phyloP scores from a whole-genome alignment of 2,888 invertebrate genomes.

The Chrysomela aeneicollis region DNA sequence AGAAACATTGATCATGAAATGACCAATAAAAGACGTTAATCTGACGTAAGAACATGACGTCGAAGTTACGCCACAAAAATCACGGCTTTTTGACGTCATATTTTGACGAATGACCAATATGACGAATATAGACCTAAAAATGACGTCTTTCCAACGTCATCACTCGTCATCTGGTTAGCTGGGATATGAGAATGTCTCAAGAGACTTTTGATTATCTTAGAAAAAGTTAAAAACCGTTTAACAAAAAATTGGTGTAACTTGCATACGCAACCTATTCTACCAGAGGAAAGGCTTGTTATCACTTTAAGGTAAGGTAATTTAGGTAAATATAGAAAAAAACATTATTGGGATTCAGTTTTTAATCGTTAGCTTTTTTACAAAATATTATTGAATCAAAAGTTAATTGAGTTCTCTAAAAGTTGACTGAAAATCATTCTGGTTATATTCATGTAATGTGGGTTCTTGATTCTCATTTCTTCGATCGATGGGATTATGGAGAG shows the following conservation, averaged over 20 bases:
- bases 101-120: constrained; percentile 15
- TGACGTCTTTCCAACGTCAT: constrained; percentile 10
- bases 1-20: neutral
- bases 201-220: neutral
- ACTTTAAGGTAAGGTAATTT: neutral
- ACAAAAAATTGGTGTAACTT: no score
- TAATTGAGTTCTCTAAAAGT: no score
- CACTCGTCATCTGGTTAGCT: constrained; percentile 17
- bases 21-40: neutral
- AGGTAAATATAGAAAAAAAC: no score
- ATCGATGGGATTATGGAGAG: no score
- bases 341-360: no score
- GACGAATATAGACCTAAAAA: constrained; percentile 16
- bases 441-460: no score
- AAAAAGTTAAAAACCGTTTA: no score
- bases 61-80: constrained; percentile 9
- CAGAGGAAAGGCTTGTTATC: constrained; percentile 7
- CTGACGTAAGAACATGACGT: constrained; percentile 11
- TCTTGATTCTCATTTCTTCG: no score
- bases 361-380: no score
- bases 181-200: constrained; percentile 2
- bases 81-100: constrained; percentile 3
- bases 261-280: no score
- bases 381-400: no score
- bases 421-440: no score